Base-by-base conservation (phyloP, 2,113 vertebrate species). In the Panthera leo region DNA sequence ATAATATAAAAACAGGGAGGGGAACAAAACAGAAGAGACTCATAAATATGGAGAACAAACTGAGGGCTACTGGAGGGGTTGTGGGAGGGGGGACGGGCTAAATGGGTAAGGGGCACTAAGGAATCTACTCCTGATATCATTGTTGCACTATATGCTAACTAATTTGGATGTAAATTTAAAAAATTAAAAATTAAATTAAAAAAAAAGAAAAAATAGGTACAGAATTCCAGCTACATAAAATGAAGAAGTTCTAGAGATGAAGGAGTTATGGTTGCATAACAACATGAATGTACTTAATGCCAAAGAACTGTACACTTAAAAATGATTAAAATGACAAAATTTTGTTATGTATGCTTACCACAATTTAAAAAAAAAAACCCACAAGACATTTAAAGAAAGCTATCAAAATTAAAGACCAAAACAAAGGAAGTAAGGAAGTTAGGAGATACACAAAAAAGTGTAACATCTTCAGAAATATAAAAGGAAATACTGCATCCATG, bases 381-480 rank as follows among this genome's bases (percentile, higher is more conserved):
- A 80, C 2, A 23, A 93, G 42, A 65, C 29, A 86, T 80, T 55
- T 90, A 45, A 91, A 48, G 29, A 92, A 71, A n/a, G 51, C 31
- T 39, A 79, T 31, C 19, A 78, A 76, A 11, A 42, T 89, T 93
- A 68, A 91, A 68, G 51, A 51, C 14, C 42, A 82, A 92, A 82
- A 92, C 2, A 1, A 48, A 42, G 58, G 21, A 68, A 85, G 45
- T 45, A 7, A 61, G 15, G 9, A 86, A 94, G 4, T 83, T 82
- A 29, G 36, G 29, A 42, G 51, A 63, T 9, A 85, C 16, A 91
- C 19, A 85, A n/a, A 76, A 88, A 84, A 31, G 75, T n/a, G 23
- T 19, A 89, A 89, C 19, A 87, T 42, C n/a, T 67, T 94, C 48
- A 91, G 76, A 83, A 83, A 88, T 67, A 83, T 23, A 63, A 96